Conservation (phyloP, 2,888 invertebrate genomes). For the Meta bourneti region DNA sequence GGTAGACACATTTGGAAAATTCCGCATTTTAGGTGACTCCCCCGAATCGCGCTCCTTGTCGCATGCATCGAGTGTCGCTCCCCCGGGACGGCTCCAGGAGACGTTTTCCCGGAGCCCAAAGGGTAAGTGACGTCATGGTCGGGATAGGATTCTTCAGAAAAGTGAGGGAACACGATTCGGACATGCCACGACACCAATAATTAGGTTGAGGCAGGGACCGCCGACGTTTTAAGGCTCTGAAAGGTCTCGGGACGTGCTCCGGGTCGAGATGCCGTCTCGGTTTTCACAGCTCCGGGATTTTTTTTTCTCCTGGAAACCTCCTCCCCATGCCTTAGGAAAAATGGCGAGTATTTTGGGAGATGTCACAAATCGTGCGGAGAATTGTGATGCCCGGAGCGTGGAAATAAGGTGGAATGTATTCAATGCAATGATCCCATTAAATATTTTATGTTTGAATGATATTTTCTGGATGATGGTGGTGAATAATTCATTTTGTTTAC, state of each 20-base stretch:
- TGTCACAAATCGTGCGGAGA: background rate
- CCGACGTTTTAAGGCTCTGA: slow-evolving; percentile 75
- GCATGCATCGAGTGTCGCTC: slow-evolving; percentile 70
- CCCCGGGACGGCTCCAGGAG: slow-evolving; percentile 39
- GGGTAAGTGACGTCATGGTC: slow-evolving; percentile 67
- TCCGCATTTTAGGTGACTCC: slow-evolving; percentile 41
- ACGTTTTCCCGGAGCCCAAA: slow-evolving; percentile 67
- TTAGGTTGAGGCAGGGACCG: slow-evolving; percentile 71
- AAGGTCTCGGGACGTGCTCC: slow-evolving; percentile 66
- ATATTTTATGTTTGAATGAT: too few relatives aligned
- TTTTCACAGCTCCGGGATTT: slow-evolving; percentile 26
- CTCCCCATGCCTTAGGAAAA: too few relatives aligned
- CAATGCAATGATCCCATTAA: too few relatives aligned
- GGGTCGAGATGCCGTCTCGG: slow-evolving; percentile 26
- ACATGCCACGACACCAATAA: slow-evolving; percentile 76
- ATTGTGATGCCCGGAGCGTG: background rate
- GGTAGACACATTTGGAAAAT: background rate
- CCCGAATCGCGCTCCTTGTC: slow-evolving; percentile 28
- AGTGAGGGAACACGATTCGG: slow-evolving; percentile 75
- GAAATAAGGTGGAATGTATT: too few relatives aligned
- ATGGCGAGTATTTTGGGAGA: background rate
- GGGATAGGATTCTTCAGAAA: slow-evolving; percentile 49
- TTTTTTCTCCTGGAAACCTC: background rate
- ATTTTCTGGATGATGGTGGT: too few relatives aligned
- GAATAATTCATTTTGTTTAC: too few relatives aligned